Evolutionary conservation across 2,888 invertebrate species (phyloP).

Genomic region (Mythimna vitellina): DNA sequence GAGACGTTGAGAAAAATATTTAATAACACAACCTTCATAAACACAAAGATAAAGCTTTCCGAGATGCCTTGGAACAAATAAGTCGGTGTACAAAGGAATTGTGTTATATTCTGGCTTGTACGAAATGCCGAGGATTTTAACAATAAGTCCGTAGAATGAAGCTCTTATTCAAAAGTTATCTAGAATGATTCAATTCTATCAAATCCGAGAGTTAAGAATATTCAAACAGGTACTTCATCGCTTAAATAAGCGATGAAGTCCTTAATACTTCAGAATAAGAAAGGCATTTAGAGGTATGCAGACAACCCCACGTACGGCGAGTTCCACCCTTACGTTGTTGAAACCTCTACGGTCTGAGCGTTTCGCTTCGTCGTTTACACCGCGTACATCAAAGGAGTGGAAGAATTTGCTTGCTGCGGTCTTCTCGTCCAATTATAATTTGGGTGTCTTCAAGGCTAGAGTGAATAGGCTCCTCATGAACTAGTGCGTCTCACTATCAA

Average conservation of each 20-base stretch:
- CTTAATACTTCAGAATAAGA: not conserved
- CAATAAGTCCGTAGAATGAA: not conserved
- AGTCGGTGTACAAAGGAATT: not conserved
- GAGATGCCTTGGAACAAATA: not conserved
- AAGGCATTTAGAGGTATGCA: no score
- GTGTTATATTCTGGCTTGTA: not conserved
- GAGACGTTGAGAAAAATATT: conserved; percentile 18
- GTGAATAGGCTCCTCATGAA: no score
- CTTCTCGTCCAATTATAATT: no score
- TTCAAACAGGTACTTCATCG: not conserved
- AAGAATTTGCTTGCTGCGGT: no score
- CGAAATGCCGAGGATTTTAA: not conserved
- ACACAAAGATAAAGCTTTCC: not conserved
- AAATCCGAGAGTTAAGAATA: not conserved
- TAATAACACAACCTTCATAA: conserved; percentile 8
- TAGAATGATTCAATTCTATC: not conserved
- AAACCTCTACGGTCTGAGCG: no score
- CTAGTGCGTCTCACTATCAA: no score
- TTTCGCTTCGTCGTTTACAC: no score
- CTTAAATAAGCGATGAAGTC: not conserved
- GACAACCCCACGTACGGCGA: no score
- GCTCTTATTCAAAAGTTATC: not conserved
- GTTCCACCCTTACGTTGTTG: no score
- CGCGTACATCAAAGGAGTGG: no score
- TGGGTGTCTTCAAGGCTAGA: no score